Conservation (phyloP, 2,113 vertebrate genomes). For the Onychorhynchus coronatus region DNA sequence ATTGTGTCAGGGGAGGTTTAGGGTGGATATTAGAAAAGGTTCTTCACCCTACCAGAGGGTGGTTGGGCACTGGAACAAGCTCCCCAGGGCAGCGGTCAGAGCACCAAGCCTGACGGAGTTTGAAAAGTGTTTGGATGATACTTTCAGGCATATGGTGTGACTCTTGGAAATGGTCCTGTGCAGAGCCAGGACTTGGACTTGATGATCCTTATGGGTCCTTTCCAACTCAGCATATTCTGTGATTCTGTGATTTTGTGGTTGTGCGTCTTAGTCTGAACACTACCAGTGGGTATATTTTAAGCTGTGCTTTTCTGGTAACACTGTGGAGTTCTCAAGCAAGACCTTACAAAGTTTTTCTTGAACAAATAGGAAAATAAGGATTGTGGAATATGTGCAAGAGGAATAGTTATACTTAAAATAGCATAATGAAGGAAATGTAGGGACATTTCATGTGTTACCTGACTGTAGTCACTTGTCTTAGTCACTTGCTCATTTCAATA, state of each 20-base stretch:
- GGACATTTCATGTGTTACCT: not conserved
- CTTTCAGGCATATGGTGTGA: not conserved
- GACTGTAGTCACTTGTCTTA: not conserved
- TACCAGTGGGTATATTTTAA: not conserved
- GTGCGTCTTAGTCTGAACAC: not conserved
- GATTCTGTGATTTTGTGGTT: not conserved
- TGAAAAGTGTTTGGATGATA: not conserved
- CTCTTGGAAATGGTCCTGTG: not conserved
- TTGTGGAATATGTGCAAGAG: not conserved
- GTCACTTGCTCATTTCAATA: not conserved
- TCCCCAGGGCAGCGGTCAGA: not conserved
- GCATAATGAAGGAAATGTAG: not conserved
- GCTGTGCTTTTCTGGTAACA: not conserved
- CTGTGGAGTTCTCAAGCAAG: not conserved
- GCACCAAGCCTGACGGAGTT: not conserved
- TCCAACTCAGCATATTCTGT: not conserved
- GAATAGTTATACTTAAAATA: not conserved
- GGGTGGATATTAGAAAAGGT: not conserved
- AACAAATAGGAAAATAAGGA: not conserved
- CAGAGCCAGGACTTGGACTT: not conserved
- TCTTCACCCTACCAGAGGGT: not conserved
- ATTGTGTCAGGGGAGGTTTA: not conserved
- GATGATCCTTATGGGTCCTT: not conserved
- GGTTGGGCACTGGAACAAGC: not conserved
- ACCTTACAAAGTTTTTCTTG: not conserved